Conservation (phyloP, 2,797 vertebrate species). For the Margarornis squamiger region DNA sequence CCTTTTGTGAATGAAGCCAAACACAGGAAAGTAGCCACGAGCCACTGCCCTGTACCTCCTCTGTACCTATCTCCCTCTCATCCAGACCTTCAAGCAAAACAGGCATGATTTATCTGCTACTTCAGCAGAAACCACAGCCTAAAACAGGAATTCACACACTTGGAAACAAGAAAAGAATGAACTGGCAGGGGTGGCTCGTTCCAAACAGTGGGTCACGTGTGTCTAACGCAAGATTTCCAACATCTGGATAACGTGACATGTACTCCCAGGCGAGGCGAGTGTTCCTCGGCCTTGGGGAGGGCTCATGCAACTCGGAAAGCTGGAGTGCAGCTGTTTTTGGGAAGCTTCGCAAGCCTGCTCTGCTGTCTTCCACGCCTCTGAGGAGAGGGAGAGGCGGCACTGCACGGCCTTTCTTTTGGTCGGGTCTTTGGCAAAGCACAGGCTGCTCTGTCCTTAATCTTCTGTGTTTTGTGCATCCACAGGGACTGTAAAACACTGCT, state of each 20-base stretch:
- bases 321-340: constrained; percentile 45
- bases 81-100: not conserved
- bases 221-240: constrained; percentile 57
- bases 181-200: not conserved
- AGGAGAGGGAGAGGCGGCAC: constrained; percentile 42
- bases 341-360: constrained; percentile 48
- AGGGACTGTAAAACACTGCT: not conserved
- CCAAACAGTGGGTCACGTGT: constrained; percentile 46
- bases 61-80: not conserved
- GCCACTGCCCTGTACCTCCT: not conserved
- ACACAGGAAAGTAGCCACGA: not conserved
- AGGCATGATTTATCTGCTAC: constrained; percentile 54
- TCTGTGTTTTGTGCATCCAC: not conserved
- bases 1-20: not conserved
- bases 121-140: constrained; percentile 65
- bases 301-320: not conserved
- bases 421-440: constrained; percentile 49
- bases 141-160: constrained; percentile 45
- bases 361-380: not conserved
- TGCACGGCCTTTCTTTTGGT: constrained; percentile 21
- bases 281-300: constrained; percentile 44
- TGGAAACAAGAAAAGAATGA: constrained; percentile 52
- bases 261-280: constrained; percentile 40
- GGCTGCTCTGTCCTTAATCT: constrained; percentile 20
- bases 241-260: constrained; percentile 53